Base-by-base conservation (phyloP, 1,140 invertebrate genomes). In the Bacillus rossius region DNA sequence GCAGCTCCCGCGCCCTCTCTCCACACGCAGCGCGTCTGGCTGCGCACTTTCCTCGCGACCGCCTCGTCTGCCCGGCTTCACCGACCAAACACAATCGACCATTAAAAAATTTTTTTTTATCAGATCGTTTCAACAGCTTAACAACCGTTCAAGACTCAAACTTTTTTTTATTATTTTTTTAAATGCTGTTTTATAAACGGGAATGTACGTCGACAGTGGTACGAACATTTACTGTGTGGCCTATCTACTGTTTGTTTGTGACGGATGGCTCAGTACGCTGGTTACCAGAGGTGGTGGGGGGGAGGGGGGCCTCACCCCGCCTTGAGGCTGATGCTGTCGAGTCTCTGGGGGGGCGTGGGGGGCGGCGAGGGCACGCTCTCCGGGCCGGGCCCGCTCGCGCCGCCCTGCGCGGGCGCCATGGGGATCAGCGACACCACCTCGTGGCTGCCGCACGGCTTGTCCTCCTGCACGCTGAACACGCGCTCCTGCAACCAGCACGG, bases 281-380 rank as follows among this genome's bases (percentile, higher is more conserved):
- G 43, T 22, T 29, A 16, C 17, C 43, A 25, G 40, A 42, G 43
- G 38, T 10, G 43, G 23, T 16, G 16, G 17, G 43, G n/a, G 25
- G 16, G n/a, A 3, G 16, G 17, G n/a, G 26, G 23, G 10, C 22
- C 34, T 60, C 58, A 60, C 22, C 58, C 58, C 26, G 58, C 58
- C 41, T 60, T 60, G 19, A 60, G 52, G 37, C 50, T 60, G 19
- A 60, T 55, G 17, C 51, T 55, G 26, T 60, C 58, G 7, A 60
- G 41, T 41, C 57, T 50, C 48, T 60, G 51, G 16, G 58, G 58
- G 3, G 58, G 58, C 14, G 58, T 60, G 13, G 58, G 58, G 8
- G 58, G 58, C 8, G 58, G 58, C 25, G 58, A 55, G 19, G 52
- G 51, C 8, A 54, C 52, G 10, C 52, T 29, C 42, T 60, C 58